Base-by-base conservation (phyloP, 1,140 invertebrate genomes). In the Atopsyche davidsoni region DNA sequence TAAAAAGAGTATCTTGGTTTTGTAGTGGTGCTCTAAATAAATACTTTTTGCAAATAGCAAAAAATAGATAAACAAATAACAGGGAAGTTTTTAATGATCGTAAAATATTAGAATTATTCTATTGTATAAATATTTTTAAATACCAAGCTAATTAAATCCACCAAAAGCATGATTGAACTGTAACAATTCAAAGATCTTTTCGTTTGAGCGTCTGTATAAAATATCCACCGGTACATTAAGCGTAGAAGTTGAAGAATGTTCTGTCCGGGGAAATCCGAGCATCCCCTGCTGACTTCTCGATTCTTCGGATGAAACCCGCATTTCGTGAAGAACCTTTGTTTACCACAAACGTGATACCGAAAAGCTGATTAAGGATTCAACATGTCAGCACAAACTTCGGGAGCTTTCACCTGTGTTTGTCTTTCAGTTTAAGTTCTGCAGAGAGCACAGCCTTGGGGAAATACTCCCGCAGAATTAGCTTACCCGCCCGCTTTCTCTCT, bases 311-410 rank as follows among this genome's bases (percentile, higher is more conserved):
- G 46, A 49, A 49, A 40, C 46, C 14, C 21, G 2, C 40, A 24
- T 25, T 18, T 38, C 31, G 21, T 35, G 36, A 28, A 28, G 24
- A 28, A 13, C 46, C 36, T 53, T 53, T 50, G 50, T 53, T 52
- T 46, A 28, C 55, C 50, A 23, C 50, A 50, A 51, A 48, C 48
- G 44, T 18, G 41, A 48, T 43, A 49, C 46, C 55, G 44, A 52
- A 57, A 57, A 57, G 50, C 55, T 57, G 55, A 57, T 57, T 53
- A 57, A 57, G 55, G 50, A 57, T 57, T 57, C 55, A 57, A 36
- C 50, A 53, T 57, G 55, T 57, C 55, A 57, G 55, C 55, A 39
- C 34, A 46, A 57, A 57, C 40, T 57, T 53, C 40, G 14, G 14
- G 45, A 52, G 46, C 49, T 57, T 57, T 50, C 55, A 49, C 49